phyloP scores from a whole-genome alignment of 1,140 invertebrate genomes.

The Scylla paramamosain region DNA sequence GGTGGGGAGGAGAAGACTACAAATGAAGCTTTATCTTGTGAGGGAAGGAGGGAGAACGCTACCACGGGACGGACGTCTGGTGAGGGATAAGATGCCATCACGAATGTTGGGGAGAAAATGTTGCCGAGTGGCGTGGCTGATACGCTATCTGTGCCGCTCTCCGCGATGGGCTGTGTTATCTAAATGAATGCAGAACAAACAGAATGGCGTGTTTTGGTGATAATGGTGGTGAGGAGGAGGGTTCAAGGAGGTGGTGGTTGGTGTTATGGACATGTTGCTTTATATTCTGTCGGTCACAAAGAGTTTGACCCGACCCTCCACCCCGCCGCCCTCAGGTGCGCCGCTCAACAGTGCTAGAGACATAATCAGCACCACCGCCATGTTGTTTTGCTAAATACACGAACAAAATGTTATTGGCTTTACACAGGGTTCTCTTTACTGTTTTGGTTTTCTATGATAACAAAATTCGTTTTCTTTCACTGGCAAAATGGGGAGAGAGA shows the following conservation, averaged over 20 bases:
- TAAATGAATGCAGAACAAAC: neutral
- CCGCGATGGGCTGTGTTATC: neutral
- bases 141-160: neutral
- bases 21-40: slow-evolving; percentile 24
- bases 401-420: neutral
- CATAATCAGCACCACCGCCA: too few species aligned
- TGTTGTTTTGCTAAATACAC: too few species aligned
- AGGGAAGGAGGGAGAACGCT: neutral
- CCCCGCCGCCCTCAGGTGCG: too few species aligned
- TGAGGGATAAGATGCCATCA: neutral
- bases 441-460: neutral
- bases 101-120: neutral
- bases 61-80: neutral
- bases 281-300: too few species aligned
- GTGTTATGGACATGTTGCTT: neutral
- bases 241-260: neutral
- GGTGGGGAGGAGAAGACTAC: neutral
- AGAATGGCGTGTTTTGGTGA: neutral
- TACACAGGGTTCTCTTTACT: neutral
- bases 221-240: neutral
- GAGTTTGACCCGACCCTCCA: too few species aligned
- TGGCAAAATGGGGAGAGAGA: neutral
- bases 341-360: too few species aligned
- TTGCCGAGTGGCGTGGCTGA: neutral
- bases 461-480: neutral